phyloP scores from a whole-genome alignment of 2,888 invertebrate genomes.

The Drosophila nigricruria region DNA sequence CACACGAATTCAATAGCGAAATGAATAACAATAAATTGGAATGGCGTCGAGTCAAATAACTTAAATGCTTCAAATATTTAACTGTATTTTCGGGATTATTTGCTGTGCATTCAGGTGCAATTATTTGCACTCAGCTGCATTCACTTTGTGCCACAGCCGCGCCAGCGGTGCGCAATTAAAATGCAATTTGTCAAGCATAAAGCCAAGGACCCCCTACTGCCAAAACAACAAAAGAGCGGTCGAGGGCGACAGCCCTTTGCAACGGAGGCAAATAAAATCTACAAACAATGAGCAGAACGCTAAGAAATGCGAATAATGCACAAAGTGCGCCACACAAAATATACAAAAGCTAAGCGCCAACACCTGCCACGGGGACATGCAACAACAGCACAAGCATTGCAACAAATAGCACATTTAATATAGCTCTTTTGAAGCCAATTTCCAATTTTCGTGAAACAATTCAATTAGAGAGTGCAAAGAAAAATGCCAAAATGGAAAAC shows the following conservation, averaged over 20 bases:
- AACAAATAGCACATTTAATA: constrained; percentile 34
- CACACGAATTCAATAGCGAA: constrained; percentile 41
- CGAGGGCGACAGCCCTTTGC: constrained; percentile 30
- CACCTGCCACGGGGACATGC: constrained; percentile 22
- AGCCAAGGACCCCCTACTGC: constrained; percentile 35
- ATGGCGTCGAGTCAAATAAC: constrained; percentile 35
- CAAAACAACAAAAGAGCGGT: constrained; percentile 29
- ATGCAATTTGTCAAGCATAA: constrained; percentile 70
- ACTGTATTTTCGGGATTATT: constrained; percentile 53
- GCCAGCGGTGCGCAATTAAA: constrained; percentile 67
- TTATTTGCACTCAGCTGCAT: constrained; percentile 68
- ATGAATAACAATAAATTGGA: constrained; percentile 10
- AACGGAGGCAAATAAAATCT: constrained; percentile 27
- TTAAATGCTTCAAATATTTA: constrained; percentile 54
- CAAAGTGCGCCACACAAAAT: constrained; percentile 16
- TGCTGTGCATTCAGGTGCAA: constrained; percentile 68
- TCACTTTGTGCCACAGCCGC: constrained; percentile 48
- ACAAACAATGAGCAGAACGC: constrained; percentile 40
- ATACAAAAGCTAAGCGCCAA: constrained; percentile 5
- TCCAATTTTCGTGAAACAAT: constrained; percentile 14
- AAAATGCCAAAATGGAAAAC: neutral
- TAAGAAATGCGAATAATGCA: constrained; percentile 24
- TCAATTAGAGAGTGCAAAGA: neutral
- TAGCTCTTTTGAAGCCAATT: constrained; percentile 13
- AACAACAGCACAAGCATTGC: constrained; percentile 9